Evolutionary conservation across 2,888 invertebrate species (phyloP), one percentile per base, ranked within the genome.

Genomic region (Tuta absoluta): DNA sequence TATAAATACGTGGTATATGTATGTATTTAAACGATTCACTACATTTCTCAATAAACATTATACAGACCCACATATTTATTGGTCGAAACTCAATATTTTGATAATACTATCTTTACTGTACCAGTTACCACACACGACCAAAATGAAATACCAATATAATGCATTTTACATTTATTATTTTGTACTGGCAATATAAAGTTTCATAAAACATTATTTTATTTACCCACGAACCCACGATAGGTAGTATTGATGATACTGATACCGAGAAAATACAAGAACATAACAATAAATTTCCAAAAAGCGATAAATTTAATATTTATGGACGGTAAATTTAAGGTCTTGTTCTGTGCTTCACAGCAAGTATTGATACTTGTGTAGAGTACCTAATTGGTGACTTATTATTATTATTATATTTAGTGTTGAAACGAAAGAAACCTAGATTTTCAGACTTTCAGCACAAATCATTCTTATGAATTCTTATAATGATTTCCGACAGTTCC

Each of bases 281-380:
- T 53, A 53, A 23, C 51, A 53, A 53, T 53, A 53, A 53, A 53
- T 14, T 23, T 12, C 12, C 12, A 53, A 51, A 53, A 14, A 12
- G 51, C 51, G 24, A 10, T 53, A 53, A 53, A 53, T 53, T 23
- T 53, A 23, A 53, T 53, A 53, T 23, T 53, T 53, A 53, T 53
- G 51, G 51, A 53, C 51, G 7, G 51, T 53, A 53, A 45, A 53
- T 51, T 51, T 10, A 51, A 51, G 51, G 24, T 53, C 49, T 19
- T 49, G 49, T 49, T 23, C 51, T 23, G 23, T 11, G 21, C 14
- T 53, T 53, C 14, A 14, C 23, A 21, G 14, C 49, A 19, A 49
- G 45, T 45, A 41, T 45, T 17, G n/a, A 11, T 45, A 17, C 45
- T 45, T 45, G 45, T 23, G 28, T n/a, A 23, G 12, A 53, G 24